Evolutionary conservation across 2,797 vertebrate genomes (phyloP).

Genomic region (Discoglossus pictus): DNA sequence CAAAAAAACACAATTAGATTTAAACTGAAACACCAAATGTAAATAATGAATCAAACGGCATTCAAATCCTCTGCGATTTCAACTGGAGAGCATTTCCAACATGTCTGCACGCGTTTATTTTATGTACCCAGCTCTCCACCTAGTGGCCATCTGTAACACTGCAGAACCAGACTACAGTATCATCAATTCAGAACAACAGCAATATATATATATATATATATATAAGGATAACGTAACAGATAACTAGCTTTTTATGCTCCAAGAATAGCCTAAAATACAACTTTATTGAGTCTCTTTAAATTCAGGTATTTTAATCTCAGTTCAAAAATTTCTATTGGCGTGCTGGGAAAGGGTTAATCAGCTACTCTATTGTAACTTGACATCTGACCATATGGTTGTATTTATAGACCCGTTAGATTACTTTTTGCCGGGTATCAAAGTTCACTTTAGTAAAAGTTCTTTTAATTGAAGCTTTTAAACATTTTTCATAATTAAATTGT

Average conservation of each 20-base stretch:
- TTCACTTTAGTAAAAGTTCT: neutral
- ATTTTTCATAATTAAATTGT: constrained; percentile 29
- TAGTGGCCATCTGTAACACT: neutral
- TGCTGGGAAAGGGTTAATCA: too few species aligned
- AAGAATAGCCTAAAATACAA: too few species aligned
- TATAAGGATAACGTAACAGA: too few species aligned
- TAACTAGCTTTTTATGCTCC: too few species aligned
- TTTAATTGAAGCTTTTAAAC: neutral
- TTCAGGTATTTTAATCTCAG: too few species aligned
- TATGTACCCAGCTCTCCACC: constrained; percentile 19
- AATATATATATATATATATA: too few species aligned
- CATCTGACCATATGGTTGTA: constrained; percentile 40
- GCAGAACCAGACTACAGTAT: too few species aligned
- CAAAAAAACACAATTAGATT: neutral
- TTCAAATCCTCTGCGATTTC: constrained; percentile 7
- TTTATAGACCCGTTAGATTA: constrained; percentile 5
- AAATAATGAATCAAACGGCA: constrained; percentile 11
- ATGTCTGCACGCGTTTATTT: neutral
- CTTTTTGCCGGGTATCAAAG: neutral
- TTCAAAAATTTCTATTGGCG: too few species aligned
- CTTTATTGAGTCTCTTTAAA: too few species aligned
- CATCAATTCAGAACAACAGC: too few species aligned
- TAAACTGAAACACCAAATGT: constrained; percentile 12
- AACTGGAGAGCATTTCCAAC: neutral
- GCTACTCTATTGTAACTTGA: too few species aligned